Base-by-base conservation (phyloP, 2,113 vertebrate genomes). In the Chloroceryle aenea region DNA sequence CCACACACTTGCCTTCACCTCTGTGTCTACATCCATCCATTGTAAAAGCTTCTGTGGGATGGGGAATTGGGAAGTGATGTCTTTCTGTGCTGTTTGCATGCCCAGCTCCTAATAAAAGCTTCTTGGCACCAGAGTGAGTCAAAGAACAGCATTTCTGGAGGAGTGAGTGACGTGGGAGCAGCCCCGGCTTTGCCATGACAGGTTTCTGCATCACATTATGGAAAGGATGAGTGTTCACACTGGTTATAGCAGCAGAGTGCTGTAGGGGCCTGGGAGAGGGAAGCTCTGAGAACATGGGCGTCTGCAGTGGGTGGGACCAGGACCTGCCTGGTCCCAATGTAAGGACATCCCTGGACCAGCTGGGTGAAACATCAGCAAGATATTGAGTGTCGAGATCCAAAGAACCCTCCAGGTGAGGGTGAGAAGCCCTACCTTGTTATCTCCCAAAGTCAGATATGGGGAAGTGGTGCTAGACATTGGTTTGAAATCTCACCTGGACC, bases 131-230 rank as follows among this genome's bases (percentile, higher is more conserved):
- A 68, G 82, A 61, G 30, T 58, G 90, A 95, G 45, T 86, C 79
- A 92, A 88, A 77, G 88, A 90, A 85, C 95, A 93, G 94, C 58
- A 90, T 96, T 93, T 93, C 85, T 29, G 92, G 85, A 73, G 96
- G 95, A 94, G 94, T 75, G 43, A 91, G 67, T 0, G 1, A 87
- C 0, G 82, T 86, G 92, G 95, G 88, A 94, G 78, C 84, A 91
- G 80, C 68, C 12, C 58, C 1, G 0, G 83, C 34, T 8, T 67
- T 82, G 61, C 52, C 62, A 30, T 9, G 4, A 27, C 78, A 75
- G 45, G 43, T 52, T 89, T 56, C 56, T 69, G 34, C 66, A 30
- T 42, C 8, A 0, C 45, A 8, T 53, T 52, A 5, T 9, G 11
- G 66, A 85, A 19, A 85, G 42, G 85, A 93, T 76, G 47, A 85